Evolutionary conservation across 2,797 vertebrate genomes (phyloP).

Genomic region (Sebastes taczanowskii): DNA sequence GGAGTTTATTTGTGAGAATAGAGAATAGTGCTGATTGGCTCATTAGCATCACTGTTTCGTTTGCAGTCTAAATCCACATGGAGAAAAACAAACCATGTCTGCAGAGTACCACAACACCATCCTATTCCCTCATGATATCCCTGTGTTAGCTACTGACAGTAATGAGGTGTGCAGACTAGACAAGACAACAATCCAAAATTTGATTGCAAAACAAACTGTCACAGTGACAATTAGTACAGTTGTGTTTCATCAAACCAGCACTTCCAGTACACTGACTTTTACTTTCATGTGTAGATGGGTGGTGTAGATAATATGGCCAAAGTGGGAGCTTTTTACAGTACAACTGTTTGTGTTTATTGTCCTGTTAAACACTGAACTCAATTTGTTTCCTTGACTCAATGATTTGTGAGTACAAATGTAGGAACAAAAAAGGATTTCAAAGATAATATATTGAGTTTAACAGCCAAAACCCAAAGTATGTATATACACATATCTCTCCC

Average conservation of each 20-base stretch:
- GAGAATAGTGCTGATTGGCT: neutral
- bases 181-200: neutral
- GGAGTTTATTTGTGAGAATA: conserved; percentile 14
- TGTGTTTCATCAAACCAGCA: neutral
- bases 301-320: neutral
- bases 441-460: too few relatives aligned
- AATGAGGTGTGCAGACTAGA: neutral
- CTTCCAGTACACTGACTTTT: neutral
- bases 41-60: neutral
- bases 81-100: conserved; percentile 12
- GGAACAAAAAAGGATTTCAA: too few relatives aligned
- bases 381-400: too few relatives aligned
- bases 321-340: too few relatives aligned
- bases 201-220: neutral
- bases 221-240: neutral
- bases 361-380: neutral
- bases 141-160: neutral
- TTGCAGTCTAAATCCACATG: conserved; percentile 7
- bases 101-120: neutral
- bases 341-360: too few relatives aligned
- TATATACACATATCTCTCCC: too few relatives aligned
- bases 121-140: neutral
- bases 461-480: too few relatives aligned
- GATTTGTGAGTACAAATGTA: too few relatives aligned
- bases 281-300: neutral